These are phyloP conservation scores for Oxyruncus cristatus DNA, from an alignment of 2,113 vertebrate species.

Conservation along the genomic window DNA sequence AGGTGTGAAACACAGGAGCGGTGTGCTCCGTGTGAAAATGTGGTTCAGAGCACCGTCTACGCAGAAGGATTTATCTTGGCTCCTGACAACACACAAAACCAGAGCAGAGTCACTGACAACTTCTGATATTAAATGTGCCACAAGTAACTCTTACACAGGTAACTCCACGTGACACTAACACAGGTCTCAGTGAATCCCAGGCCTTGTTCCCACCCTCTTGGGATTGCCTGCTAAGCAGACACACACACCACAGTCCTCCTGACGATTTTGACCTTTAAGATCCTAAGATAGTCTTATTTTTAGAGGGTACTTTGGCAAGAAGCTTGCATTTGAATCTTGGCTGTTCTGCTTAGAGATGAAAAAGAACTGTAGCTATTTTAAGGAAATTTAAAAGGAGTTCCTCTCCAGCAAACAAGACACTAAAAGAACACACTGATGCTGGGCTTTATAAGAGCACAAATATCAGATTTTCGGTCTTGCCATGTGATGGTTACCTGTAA, in stretches of 20 bases:
- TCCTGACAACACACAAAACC: constrained; percentile 75
- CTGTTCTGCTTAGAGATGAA: background rate
- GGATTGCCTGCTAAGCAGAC: background rate
- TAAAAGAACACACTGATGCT: background rate
- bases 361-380: background rate
- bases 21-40: constrained; percentile 82
- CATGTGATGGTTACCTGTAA: constrained; percentile 82
- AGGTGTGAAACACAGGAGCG: constrained; percentile 47
- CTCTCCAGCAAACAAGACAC: background rate
- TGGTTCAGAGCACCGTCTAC: constrained; percentile 86
- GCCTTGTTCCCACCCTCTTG: background rate
- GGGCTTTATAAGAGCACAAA: background rate
- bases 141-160: background rate
- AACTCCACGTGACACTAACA: background rate
- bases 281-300: background rate
- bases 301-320: background rate
- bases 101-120: background rate
- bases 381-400: background rate
- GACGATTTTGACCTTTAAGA: background rate
- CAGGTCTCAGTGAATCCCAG: background rate
- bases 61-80: constrained; percentile 90
- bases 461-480: background rate
- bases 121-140: background rate
- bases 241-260: background rate
- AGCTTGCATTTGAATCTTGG: background rate